Evolutionary conservation across 2,888 invertebrate species (phyloP).

Genomic region (Calliopum simillimum): DNA sequence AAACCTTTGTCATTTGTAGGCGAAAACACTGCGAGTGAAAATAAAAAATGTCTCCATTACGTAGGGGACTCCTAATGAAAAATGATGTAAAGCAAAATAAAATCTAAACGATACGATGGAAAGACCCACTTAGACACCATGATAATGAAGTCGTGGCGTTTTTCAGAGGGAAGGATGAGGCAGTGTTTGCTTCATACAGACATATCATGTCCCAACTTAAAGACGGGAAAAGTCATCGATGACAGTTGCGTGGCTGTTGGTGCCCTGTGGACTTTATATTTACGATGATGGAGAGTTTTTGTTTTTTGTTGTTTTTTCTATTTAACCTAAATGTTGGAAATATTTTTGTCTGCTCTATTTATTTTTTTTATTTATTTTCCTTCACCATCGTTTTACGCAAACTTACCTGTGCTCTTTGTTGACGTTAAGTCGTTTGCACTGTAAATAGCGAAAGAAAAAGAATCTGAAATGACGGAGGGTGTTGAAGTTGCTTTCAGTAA

Average conservation of each 20-base stretch:
- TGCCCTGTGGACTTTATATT: no score
- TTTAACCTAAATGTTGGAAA: no score
- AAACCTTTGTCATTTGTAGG: neutral
- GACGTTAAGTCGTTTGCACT: conserved; percentile 6
- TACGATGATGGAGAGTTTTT: no score
- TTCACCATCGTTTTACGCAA: neutral
- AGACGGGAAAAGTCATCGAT: no score
- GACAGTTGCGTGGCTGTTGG: no score
- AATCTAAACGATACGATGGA: neutral
- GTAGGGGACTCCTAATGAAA: neutral
- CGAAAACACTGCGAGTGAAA: no score
- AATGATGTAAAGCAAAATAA: neutral
- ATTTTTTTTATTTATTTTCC: neutral
- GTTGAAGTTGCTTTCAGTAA: no score
- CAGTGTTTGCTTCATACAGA: neutral
- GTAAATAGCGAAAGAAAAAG: neutral
- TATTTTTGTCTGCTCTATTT: no score
- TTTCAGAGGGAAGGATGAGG: neutral
- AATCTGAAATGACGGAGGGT: neutral
- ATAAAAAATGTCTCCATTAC: neutral
- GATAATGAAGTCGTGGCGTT: no score
- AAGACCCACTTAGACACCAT: no score
- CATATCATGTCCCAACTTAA: neutral
- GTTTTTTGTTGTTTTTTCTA: no score
- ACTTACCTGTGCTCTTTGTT: neutral